Percentiles rank a stretch among this genome's conserved stretches.
These are phyloP conservation scores for Flexamia atlantica DNA, from an alignment of 2,888 invertebrate species.

Conservation along the genomic window DNA sequence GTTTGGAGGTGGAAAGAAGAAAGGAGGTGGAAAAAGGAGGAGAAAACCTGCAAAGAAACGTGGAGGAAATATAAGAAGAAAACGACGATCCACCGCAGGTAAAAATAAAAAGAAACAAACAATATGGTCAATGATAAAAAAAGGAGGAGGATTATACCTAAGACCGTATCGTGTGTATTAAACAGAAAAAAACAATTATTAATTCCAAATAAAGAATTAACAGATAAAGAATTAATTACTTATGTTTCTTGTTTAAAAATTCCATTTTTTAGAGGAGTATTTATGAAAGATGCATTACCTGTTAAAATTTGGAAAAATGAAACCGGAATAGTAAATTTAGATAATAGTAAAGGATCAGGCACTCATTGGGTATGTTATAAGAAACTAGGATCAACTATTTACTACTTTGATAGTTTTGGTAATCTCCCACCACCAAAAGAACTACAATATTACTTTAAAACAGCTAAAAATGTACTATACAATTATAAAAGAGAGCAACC, in stretches of 20 bases:
- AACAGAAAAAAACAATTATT: neutral
- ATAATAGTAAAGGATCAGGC: neutral
- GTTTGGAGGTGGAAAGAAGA: conserved; percentile 29
- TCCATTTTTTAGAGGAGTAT: conserved; percentile 42
- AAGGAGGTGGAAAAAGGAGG: neutral
- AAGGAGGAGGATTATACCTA: neutral
- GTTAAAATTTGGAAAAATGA: neutral
- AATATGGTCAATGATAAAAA: conserved; percentile 2
- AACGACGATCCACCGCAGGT: neutral
- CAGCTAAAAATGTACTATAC: neutral
- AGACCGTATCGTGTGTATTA: neutral
- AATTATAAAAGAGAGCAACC: neutral
- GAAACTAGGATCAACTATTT: conserved; percentile 1
- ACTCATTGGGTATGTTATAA: conserved; percentile 49
- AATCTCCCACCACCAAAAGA: conserved; percentile 19
- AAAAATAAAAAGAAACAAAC: neutral
- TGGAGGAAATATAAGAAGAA: conserved; percentile 17
- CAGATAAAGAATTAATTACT: neutral
- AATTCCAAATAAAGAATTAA: neutral
- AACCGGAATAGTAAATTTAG: conserved; percentile 44
- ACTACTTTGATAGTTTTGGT: conserved; percentile 42
- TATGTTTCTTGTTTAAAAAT: conserved; percentile 44
- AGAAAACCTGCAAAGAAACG: neutral
- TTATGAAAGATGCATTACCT: conserved; percentile 22
- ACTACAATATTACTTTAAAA: neutral